Evolutionary conservation across 2,888 invertebrate genomes (phyloP), one percentile per base, ranked within the genome.

Genomic region (Nomada hirtipes): DNA sequence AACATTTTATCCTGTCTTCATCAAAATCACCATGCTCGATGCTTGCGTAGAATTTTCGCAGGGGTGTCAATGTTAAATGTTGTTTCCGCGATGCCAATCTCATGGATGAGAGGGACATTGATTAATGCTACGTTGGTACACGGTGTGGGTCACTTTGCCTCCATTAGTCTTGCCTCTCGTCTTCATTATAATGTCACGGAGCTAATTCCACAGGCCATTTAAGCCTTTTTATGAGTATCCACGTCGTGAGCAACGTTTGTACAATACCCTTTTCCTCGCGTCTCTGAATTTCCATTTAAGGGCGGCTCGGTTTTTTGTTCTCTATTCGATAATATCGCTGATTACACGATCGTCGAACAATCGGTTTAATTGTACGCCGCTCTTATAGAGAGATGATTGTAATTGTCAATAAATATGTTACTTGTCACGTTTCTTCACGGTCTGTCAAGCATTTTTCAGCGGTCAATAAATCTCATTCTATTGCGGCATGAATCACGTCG

Each of bases 141-240:
- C 82, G 79, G 77, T 75, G 72, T 73, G 80, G 86, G 81, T 86
- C 89, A 87, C 85, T 83, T 83, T 75, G 85, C 81, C 76, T 87
- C 86, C 89, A 90, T 90, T 90, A 90, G 87, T 89, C 90, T 88
- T 86, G 83, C 75, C 85, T 83, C 88, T 88, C 86, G 81, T 88
- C 89, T 86, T 86, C 85, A 86, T 88, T 88, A 88, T 84, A 90
- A 88, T 79, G 84, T 88, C 88, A 86, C 77, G 82, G 70, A 76
- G 80, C 86, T 87, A 82, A 89, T 84, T 82, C 86, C 82, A 79
- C 67, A 74, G 85, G 52, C 79, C 85, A 87, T 86, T 86, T 85
- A 75, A 60, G 64, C 77, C 71, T 79, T 82, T 79, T 86, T 79
- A 79, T 72, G 44, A 50, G 64, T 15, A 13, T 61, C 84, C 79